phyloP scores from a whole-genome alignment of 2,797 vertebrate species.

The Peromyscus nudipes region DNA sequence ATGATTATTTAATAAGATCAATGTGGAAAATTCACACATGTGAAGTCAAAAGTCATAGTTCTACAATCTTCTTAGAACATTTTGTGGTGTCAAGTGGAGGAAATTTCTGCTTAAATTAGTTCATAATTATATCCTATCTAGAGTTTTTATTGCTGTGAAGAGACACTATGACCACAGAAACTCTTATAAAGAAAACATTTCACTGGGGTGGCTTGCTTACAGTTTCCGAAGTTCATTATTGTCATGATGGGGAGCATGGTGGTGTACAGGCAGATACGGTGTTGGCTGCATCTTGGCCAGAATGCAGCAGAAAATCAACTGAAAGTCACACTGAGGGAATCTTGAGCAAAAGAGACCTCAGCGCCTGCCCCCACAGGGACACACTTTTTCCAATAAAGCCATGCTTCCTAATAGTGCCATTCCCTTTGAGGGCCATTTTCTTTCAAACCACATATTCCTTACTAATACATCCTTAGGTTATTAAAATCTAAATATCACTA shows the following conservation, averaged over 20 bases:
- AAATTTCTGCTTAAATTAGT: slow-evolving; percentile 26
- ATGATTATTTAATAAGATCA: slow-evolving; percentile 54
- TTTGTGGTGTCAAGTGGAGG: background rate
- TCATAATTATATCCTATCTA: background rate
- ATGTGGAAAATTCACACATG: background rate
- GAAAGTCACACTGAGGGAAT: background rate
- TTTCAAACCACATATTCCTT: background rate
- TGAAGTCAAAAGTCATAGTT: background rate
- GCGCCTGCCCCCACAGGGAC: background rate
- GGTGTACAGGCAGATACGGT: background rate
- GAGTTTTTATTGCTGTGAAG: background rate
- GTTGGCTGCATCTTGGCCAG: background rate
- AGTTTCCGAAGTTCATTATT: background rate
- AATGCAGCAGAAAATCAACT: background rate
- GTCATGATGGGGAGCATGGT: background rate
- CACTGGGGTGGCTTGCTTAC: background rate
- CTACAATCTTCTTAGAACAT: background rate
- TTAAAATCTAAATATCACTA: slow-evolving; percentile 33
- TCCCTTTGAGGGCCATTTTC: background rate
- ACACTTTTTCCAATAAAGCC: background rate
- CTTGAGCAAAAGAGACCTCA: background rate
- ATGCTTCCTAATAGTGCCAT: background rate
- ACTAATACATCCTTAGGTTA: slow-evolving; percentile 18
- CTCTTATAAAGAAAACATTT: background rate
- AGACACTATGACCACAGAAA: background rate